phyloP scores from a whole-genome alignment of 2,797 vertebrate species.

The Hozukius guyotensis region DNA sequence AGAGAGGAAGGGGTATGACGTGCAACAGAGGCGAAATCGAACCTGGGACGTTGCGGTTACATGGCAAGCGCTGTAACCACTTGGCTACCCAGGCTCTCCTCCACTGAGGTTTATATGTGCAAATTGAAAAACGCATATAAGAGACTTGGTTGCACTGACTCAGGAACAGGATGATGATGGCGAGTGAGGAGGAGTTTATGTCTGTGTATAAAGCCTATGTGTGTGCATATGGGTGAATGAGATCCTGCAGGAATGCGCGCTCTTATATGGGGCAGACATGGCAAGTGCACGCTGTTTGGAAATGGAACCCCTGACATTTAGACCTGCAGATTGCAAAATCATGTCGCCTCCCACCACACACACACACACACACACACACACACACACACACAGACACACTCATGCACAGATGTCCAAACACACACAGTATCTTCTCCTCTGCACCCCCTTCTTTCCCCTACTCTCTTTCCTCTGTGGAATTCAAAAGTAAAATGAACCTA shows the following conservation, averaged over 20 bases:
- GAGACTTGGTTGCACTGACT: background rate
- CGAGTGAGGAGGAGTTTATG: background rate
- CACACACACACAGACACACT: conserved; percentile 14
- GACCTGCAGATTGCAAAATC: conserved; percentile 53
- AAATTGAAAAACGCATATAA: background rate
- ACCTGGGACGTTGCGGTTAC: background rate
- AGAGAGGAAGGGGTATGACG: background rate
- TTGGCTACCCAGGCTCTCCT: background rate
- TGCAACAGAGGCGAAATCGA: background rate
- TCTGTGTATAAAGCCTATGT: background rate
- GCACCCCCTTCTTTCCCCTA: background rate
- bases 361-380: conserved; percentile 16
- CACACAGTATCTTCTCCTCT: conserved; percentile 37
- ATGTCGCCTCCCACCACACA: conserved; percentile 27
- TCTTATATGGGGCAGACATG: conserved; percentile 48
- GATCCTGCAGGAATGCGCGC: conserved; percentile 35
- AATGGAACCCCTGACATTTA: conserved; percentile 67
- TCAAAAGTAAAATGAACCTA: conserved; percentile 70
- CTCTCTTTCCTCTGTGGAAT: conserved; percentile 56
- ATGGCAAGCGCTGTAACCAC: background rate
- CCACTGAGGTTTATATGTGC: background rate
- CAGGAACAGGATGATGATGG: background rate
- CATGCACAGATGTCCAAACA: conserved; percentile 31
- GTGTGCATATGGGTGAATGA: background rate
- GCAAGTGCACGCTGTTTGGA: conserved; percentile 59